A percentile compares a stretch with the other conserved stretches of the same genome.
Conservation (phyloP, 2,113 vertebrate genomes). For the Sterrhoptilus dennistouni region DNA sequence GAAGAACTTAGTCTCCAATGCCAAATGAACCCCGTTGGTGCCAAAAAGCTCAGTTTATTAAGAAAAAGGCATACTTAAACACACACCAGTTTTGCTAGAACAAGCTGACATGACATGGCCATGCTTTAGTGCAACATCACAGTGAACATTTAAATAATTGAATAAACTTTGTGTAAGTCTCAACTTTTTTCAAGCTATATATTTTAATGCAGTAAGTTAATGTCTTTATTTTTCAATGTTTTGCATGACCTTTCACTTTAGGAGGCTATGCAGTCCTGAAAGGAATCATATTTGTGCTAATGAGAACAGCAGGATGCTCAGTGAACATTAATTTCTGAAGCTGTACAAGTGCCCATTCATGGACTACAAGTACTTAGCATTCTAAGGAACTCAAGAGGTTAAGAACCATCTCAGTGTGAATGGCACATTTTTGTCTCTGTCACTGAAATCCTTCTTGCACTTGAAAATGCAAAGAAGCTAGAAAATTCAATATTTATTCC, state of each 20-base stretch:
- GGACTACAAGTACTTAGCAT: background rate
- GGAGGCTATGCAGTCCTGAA: background rate
- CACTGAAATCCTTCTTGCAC: background rate
- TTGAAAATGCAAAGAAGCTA: slow-evolving; percentile 24
- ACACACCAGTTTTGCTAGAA: background rate
- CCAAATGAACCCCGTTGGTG: background rate
- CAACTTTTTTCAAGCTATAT: background rate
- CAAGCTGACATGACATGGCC: background rate
- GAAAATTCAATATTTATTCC: slow-evolving; percentile 15
- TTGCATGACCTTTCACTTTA: background rate
- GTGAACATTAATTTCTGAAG: background rate
- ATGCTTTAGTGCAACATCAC: background rate
- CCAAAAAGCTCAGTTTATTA: background rate
- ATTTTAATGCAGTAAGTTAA: background rate
- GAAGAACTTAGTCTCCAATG: background rate
- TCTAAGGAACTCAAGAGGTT: background rate
- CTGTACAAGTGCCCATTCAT: background rate
- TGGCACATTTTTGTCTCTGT: background rate
- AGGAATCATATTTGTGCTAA: background rate
- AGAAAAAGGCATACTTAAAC: background rate
- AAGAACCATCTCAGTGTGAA: background rate
- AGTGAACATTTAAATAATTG: background rate
- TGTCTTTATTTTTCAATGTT: background rate
- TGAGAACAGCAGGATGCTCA: background rate
- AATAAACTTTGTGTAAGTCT: background rate